Evolutionary conservation across 2,113 vertebrate genomes (phyloP), one percentile per base, ranked within the genome.

Genomic region (Hippopotamus amphibius): DNA sequence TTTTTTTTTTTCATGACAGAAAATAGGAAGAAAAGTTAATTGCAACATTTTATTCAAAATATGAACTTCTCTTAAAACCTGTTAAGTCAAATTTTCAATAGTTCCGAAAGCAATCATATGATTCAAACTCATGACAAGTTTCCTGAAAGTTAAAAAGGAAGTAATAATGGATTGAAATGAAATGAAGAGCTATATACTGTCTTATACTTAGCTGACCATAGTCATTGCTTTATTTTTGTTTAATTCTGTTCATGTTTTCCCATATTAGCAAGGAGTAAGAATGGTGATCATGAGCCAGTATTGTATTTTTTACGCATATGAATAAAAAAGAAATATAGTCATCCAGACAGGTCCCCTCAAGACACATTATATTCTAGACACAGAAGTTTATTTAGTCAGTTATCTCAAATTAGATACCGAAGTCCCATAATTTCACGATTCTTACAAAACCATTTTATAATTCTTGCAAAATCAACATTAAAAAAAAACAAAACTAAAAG

Each of bases 31-130:
- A 83, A 98, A 97, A 98, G 96, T 97, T 95, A 95, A 97, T 90
- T 98, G 96, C 95, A 98, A 97, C 71, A 6, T 95, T 92, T 93
- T 96, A 95, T 74, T 97, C 19, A 88, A 98, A 93, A 97, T 90
- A 98, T 96, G 96, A 99, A 98, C 98, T 98, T 98, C 90, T 97
- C 97, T 97, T 98, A 98, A 98, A 81, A 98, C 95, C 96, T 95
- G 97, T 15, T 59, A 95, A 98, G 97, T 98, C 98, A 98, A 97
- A 97, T 97, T 96, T 97, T 93, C 96, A 97, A 98, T 96, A 98
- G 94, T 96, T 96, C 97, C 98, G 88, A 95, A 96, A 66, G 22
- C 77, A 98, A 97, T 98, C 98, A 98, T 97, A 97, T 93, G 93
- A 97, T 93, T 97, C 92, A 97, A 98, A 96, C 95, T 93, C 88